Evolutionary conservation across 2,113 vertebrate genomes (phyloP), one percentile per base, ranked within the genome.

Genomic region (Geococcyx californianus): DNA sequence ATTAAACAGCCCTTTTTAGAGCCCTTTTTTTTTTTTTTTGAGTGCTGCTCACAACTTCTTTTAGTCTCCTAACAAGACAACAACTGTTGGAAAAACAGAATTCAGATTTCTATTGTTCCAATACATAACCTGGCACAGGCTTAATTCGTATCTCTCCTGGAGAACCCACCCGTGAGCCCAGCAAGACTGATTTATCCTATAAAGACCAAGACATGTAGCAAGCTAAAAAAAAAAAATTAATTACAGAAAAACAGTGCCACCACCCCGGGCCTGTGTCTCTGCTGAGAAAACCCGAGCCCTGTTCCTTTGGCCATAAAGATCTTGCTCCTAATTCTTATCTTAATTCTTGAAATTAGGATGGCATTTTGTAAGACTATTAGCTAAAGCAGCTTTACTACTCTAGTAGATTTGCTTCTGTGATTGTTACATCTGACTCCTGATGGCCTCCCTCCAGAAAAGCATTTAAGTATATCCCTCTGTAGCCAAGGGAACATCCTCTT

Each of bases 1-100:
- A 93, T 54, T 49, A 93, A 95, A 59, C 56, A 83, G 44, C 31
- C 28, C 40, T 79, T 45, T 74, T 82, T n/a, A 38, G 33, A 91
- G n/a, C 15, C 79, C 36, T 13, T 60, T 97, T 93, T 90, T 92
- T 47, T 42, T 42, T 49, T 49, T 21, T 49, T 49, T 49, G n/a
- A 81, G 34, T 36, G 17, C 21, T 49, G 62, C 51, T 94, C 93
- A 59, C 45, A 94, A 52, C 33, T 45, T 83, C 91, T 79, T 69
- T 92, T 92, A 78, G 64, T 29, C 62, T 94, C 49, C 10, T 63
- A 91, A 91, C 55, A 70, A 66, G 68, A 63, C 60, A 97, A 80
- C 52, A 90, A 20, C 34, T 74, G 34, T 64, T 74, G 26, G 40
- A 95, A 91, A 84, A 95, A 52, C 70, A 23, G 52, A 89, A 86